Percentiles rank a stretch among this genome's conserved stretches.
These are phyloP conservation scores for Rhynchotus rufescens DNA, from an alignment of 2,797 vertebrate genomes.

Conservation along the genomic window DNA sequence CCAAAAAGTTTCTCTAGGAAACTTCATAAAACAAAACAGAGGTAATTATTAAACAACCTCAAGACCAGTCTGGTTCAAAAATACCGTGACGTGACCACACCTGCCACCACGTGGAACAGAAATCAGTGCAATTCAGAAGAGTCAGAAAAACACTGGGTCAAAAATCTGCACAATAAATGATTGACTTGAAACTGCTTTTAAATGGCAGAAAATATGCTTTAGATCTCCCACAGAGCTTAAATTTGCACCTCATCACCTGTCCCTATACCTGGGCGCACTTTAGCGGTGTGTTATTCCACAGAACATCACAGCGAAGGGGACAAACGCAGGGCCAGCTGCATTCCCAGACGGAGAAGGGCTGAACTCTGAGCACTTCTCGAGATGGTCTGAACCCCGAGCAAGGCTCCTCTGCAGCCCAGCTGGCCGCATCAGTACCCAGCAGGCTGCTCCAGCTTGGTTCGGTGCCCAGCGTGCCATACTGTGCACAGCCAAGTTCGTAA, in stretches of 20 bases:
- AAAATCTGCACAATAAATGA: not conserved
- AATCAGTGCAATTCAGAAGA: not conserved
- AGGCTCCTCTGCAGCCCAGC: too few relatives aligned
- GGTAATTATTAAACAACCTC: not conserved
- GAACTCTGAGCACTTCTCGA: not conserved
- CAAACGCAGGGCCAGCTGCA: not conserved
- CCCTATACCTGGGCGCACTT: fast-evolving
- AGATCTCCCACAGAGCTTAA: not conserved
- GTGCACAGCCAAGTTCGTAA: fast-evolving
- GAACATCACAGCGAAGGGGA: not conserved
- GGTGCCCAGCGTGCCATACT: not conserved
- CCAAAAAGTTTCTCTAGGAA: not conserved
- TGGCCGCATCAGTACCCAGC: fast-evolving
- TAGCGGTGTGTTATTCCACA: not conserved
- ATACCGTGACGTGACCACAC: not conserved
- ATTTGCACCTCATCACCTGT: fast-evolving
- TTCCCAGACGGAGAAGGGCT: not conserved
- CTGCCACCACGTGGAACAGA: not conserved
- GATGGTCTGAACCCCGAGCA: fast-evolving
- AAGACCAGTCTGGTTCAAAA: not conserved
- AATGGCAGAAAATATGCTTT: not conserved
- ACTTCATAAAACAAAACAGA: not conserved
- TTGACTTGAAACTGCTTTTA: not conserved
- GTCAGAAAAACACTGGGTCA: not conserved
- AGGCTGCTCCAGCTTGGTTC: not conserved